Conservation (phyloP, 2,797 vertebrate genomes). For the Urosaurus nigricauda region DNA sequence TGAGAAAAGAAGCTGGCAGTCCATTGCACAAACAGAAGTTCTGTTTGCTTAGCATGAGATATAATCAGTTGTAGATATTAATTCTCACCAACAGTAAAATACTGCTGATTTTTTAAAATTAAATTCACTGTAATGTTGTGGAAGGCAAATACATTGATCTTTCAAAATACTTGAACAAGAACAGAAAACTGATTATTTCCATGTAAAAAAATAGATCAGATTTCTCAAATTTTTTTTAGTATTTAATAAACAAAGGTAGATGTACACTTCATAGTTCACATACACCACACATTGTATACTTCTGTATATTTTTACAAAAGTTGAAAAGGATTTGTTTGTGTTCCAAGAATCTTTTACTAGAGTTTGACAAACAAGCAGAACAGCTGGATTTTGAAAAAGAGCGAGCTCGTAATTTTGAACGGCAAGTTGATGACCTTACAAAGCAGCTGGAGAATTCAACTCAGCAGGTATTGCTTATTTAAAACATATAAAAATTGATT, state of each 20-base stretch:
- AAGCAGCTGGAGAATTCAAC: slow-evolving; percentile 85
- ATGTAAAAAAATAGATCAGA: background rate
- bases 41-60: background rate
- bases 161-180: background rate
- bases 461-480: slow-evolving; percentile 84
- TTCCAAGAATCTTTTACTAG: slow-evolving; percentile 90
- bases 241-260: background rate
- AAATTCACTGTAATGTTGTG: background rate
- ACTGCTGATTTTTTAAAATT: background rate
- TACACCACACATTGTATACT: background rate
- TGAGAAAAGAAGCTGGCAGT: background rate
- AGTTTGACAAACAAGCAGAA: slow-evolving; percentile 93
- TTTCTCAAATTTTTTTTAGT: background rate
- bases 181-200: background rate
- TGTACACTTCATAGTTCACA: background rate
- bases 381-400: slow-evolving; percentile 90
- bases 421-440: slow-evolving; percentile 87
- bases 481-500: background rate
- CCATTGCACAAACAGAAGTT: background rate
- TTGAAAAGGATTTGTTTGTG: slow-evolving; percentile 36
- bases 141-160: background rate
- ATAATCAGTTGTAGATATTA: background rate
- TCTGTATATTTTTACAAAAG: background rate
- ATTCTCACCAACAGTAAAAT: background rate
- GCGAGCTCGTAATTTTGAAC: slow-evolving; percentile 85